A percentile compares a stretch with the other conserved stretches of the same genome.
Conservation (phyloP, 64 coral and sea anemone genomes). For the Hydrozoanthus tunicans region DNA sequence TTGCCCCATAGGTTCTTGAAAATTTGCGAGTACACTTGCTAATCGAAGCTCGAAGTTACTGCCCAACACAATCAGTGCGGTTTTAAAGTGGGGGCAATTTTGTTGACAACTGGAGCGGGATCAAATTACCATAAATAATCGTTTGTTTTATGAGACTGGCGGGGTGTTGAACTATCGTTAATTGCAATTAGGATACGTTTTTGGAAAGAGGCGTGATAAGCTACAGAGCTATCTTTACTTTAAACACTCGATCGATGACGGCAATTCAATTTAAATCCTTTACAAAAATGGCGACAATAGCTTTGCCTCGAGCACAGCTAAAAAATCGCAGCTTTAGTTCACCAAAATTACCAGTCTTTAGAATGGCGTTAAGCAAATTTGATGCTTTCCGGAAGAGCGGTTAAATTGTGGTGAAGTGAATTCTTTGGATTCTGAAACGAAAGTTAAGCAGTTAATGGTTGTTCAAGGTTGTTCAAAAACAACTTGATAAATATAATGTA, state of each 20-base stretch:
- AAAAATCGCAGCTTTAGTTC: not conserved
- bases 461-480: slow-evolving; percentile 3
- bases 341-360: not conserved
- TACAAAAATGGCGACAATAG: not conserved
- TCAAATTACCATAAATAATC: slow-evolving; percentile 66
- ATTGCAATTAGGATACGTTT: slow-evolving; percentile 33
- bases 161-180: slow-evolving; percentile 29
- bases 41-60: not conserved
- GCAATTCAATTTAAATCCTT: not conserved
- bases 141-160: slow-evolving; percentile 53
- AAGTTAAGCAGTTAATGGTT: not conserved
- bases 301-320: not conserved
- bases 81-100: slow-evolving; percentile 36
- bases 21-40: too few species aligned
- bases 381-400: not conserved
- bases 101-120: slow-evolving; percentile 34
- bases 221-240: not conserved
- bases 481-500: not conserved
- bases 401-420: not conserved
- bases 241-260: slow-evolving; percentile 30
- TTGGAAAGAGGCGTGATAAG: slow-evolving; percentile 38
- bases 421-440: not conserved
- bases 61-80: not conserved
- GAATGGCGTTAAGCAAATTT: not conserved
- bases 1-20: not conserved